A percentile compares a stretch with the other conserved stretches of the same genome.
Evolutionary conservation across 2,113 vertebrate genomes (phyloP).

Genomic region (Anarhynchus alexandrinus): DNA sequence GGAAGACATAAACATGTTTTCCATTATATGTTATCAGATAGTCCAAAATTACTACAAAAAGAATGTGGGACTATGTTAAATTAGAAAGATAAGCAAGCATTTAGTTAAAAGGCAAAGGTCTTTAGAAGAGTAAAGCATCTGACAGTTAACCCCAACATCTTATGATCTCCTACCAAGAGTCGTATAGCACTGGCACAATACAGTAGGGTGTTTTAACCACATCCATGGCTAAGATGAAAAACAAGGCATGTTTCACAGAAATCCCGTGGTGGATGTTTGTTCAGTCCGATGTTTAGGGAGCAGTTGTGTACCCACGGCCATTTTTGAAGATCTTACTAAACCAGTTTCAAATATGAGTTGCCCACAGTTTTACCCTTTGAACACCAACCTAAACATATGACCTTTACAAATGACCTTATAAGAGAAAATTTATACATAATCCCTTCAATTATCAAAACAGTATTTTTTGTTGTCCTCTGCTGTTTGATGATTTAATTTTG

Average conservation of each 20-base stretch:
- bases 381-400: not conserved
- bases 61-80: slow-evolving; percentile 84
- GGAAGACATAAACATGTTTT: slow-evolving; percentile 84
- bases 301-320: not conserved
- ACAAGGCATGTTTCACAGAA: slow-evolving; percentile 5
- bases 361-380: not conserved
- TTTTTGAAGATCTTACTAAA: slow-evolving; percentile 6
- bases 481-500: not conserved
- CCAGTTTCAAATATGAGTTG: not conserved
- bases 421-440: not conserved
- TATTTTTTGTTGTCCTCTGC: not conserved
- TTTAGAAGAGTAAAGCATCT: slow-evolving; percentile 80
- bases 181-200: slow-evolving; percentile 24
- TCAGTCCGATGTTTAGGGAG: slow-evolving; percentile 2
- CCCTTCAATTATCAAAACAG: not conserved
- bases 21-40: slow-evolving; percentile 88
- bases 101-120: slow-evolving; percentile 82
- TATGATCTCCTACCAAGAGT: slow-evolving; percentile 63
- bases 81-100: slow-evolving; percentile 85
- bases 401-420: not conserved
- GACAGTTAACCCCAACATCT: slow-evolving; percentile 78
- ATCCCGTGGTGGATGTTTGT: not conserved
- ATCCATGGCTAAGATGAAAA: not conserved
- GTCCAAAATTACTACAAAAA: slow-evolving; percentile 84
- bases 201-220: not conserved